Conservation (phyloP, 2,113 vertebrate species). For the Antigone vipio region DNA sequence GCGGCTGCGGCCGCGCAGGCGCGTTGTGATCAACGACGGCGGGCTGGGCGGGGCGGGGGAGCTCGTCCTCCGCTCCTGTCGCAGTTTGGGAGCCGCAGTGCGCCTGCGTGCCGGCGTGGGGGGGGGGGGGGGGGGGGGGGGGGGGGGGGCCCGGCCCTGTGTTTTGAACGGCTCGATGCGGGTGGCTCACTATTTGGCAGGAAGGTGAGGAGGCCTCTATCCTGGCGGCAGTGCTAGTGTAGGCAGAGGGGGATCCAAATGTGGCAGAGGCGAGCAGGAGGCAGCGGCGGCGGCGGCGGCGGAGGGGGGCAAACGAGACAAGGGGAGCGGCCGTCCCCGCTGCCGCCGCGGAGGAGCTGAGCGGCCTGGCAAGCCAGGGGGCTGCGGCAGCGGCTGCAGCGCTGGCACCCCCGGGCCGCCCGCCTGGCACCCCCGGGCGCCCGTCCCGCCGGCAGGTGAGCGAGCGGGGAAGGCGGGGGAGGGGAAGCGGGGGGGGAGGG, state of each 20-base stretch:
- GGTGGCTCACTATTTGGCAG: slow-evolving; percentile 73
- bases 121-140: neutral
- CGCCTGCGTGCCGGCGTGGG: neutral
- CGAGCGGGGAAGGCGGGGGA: neutral
- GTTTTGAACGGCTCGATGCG: slow-evolving; percentile 44
- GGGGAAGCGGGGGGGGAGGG: neutral
- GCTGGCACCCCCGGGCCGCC: neutral
- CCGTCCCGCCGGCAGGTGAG: slow-evolving; percentile 37
- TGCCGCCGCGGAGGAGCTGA: slow-evolving; percentile 29
- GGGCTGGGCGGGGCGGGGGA: neutral
- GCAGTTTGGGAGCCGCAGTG: slow-evolving; percentile 13
- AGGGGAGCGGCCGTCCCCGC: slow-evolving; percentile 21
- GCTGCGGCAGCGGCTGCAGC: slow-evolving; percentile 37
- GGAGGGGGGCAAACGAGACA: slow-evolving; percentile 35
- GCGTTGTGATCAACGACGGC: neutral
- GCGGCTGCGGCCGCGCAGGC: neutral
- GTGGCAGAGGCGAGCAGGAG: slow-evolving; percentile 44
- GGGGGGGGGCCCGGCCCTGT: slow-evolving; percentile 10
- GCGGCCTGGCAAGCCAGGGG: slow-evolving; percentile 57
- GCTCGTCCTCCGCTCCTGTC: neutral
- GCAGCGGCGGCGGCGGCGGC: neutral
- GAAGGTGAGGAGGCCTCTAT: slow-evolving; percentile 59
- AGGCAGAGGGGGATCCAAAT: slow-evolving; percentile 30
- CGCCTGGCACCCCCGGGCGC: neutral
- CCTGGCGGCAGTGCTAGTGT: neutral